phyloP scores from a whole-genome alignment of 1,140 invertebrate genomes.

The Pantala flavescens region DNA sequence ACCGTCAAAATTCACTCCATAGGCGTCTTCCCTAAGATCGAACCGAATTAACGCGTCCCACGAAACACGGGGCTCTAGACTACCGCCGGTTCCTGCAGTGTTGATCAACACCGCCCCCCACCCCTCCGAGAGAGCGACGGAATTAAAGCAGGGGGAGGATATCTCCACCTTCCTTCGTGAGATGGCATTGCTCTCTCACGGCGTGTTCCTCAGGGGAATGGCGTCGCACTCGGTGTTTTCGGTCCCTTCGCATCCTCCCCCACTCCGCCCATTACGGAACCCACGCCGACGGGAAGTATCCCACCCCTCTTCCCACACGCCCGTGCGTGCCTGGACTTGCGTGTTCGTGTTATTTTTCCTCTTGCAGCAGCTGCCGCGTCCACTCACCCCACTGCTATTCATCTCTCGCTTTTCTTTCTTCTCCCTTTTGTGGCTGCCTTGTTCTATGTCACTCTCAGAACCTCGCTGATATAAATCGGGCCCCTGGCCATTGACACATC shows the following conservation, averaged over 20 bases:
- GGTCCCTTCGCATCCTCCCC: not conserved
- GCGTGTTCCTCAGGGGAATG: not conserved
- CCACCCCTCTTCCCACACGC: not conserved
- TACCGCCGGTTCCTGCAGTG: no score
- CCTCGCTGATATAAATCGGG: no score
- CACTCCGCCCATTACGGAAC: not conserved
- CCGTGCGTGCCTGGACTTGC: constrained; percentile 1
- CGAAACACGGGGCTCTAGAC: no score
- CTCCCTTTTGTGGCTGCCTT: no score
- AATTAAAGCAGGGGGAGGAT: not conserved
- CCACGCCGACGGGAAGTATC: not conserved
- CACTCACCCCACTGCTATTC: not conserved
- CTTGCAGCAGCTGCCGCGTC: constrained; percentile 1
- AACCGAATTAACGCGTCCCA: no score
- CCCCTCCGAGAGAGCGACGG: no score
- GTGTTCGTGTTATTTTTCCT: not conserved
- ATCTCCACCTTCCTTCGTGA: not conserved
- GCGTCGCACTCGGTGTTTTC: not conserved
- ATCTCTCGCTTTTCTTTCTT: not conserved
- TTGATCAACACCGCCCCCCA: no score
- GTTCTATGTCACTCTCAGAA: no score
- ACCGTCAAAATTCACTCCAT: no score
- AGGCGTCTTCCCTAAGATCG: no score
- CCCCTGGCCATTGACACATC: no score
- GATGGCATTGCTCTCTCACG: not conserved